These are phyloP conservation scores for Cynaeus angustus DNA, from an alignment of 2,888 invertebrate genomes.

Conservation along the genomic window DNA sequence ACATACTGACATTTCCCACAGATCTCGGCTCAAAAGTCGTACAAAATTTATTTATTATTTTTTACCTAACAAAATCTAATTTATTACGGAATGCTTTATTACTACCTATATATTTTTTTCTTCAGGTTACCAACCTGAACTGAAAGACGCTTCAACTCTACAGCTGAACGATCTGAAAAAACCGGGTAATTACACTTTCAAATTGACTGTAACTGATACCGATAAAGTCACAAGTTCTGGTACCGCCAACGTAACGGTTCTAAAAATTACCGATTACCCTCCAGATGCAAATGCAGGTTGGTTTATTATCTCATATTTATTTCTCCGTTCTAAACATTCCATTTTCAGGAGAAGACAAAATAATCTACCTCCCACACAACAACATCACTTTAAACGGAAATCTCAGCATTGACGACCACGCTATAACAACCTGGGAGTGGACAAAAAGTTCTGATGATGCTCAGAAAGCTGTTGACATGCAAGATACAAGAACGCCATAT, in stretches of 20 bases:
- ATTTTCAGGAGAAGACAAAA: slow-evolving; percentile 84
- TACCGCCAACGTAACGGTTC: slow-evolving; percentile 90
- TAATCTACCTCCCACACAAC: slow-evolving; percentile 92
- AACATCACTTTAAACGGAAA: slow-evolving; percentile 91
- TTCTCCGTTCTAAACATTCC: no score
- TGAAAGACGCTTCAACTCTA: slow-evolving; percentile 87
- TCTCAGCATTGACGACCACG: slow-evolving; percentile 93
- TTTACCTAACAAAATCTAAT: no score
- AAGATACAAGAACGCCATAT: slow-evolving; percentile 93
- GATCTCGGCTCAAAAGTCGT: no score
- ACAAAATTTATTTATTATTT: no score
- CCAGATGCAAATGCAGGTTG: slow-evolving; percentile 92
- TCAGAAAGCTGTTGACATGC: slow-evolving; percentile 95
- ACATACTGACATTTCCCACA: no score
- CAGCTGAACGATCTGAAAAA: slow-evolving; percentile 87
- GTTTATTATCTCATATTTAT: slow-evolving; percentile 8
- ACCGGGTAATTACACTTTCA: slow-evolving; percentile 93
- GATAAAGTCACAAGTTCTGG: slow-evolving; percentile 91
- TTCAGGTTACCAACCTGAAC: slow-evolving; percentile 85
- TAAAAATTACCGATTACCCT: slow-evolving; percentile 94
- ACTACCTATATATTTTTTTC: slow-evolving; percentile 30
- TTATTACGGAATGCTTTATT: no score
- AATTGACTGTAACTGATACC: slow-evolving; percentile 92
- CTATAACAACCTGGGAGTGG: slow-evolving; percentile 96
- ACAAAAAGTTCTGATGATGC: slow-evolving; percentile 91